Conservation (phyloP, 2,113 vertebrate genomes). For the Scomber scombrus region DNA sequence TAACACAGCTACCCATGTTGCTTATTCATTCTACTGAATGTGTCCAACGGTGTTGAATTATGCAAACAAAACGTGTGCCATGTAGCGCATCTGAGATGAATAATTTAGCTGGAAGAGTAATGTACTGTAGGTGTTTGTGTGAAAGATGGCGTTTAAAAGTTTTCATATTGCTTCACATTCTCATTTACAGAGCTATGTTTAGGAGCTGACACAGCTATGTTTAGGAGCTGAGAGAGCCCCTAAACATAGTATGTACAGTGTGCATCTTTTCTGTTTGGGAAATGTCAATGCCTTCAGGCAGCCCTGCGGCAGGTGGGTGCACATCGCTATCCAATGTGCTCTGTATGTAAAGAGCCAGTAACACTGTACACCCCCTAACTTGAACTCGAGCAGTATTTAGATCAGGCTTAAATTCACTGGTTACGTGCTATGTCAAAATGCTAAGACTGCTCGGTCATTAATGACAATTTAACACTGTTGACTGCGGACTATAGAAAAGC, state of each 20-base stretch:
- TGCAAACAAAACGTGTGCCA: neutral
- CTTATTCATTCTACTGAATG: neutral
- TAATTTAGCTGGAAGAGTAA: constrained; percentile 20
- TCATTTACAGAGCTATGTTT: constrained; percentile 52
- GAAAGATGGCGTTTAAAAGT: constrained; percentile 8
- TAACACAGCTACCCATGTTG: neutral
- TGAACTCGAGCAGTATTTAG: constrained; percentile 40
- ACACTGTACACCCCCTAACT: constrained; percentile 18
- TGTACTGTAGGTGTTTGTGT: constrained; percentile 3
- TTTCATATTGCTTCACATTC: constrained; percentile 35
- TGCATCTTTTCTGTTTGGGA: constrained; percentile 56
- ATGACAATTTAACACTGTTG: neutral
- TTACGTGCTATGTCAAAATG: constrained; percentile 22
- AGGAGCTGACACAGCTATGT: constrained; percentile 8
- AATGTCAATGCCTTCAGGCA: constrained; percentile 74
- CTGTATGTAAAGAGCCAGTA: constrained; percentile 45
- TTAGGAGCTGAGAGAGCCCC: constrained; percentile 49
- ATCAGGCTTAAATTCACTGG: constrained; percentile 29
- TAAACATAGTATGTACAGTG: constrained; percentile 14
- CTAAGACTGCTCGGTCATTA: neutral
- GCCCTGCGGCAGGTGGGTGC: constrained; percentile 71
- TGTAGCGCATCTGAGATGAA: constrained; percentile 30
- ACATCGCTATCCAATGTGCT: constrained; percentile 38
- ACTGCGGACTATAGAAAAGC: neutral
- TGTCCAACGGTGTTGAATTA: constrained; percentile 22